Evolutionary conservation across 1,140 invertebrate genomes (phyloP), one percentile per base, ranked within the genome.

Genomic region (Copidosoma floridanum): DNA sequence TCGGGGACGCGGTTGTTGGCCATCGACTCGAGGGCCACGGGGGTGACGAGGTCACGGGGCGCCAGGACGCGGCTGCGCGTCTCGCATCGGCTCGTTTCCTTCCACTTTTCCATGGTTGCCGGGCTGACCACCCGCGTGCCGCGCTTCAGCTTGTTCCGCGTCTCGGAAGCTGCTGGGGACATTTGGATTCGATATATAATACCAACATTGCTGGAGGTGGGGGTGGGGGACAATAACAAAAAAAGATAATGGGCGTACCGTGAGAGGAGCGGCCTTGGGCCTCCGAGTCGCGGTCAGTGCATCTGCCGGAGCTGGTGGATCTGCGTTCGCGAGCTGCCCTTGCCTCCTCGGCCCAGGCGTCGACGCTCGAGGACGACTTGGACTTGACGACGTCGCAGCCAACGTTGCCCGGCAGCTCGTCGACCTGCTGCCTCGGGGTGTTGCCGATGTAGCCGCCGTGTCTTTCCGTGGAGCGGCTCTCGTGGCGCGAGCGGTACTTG

Each of bases 301-400:
- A 68, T 43, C 69, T 61, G 61, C 68, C 61, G 38, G 64, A 69
- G 53, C 70, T 71, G 1, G 70, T 70, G 8, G 67, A 67, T 18
- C 70, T 55, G 29, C 68, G 62, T 20, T 68, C 66, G 32, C 66
- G 68, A 48, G 54, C 57, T 40, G 61, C 69, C 12, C 64, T 44
- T 4, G 70, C 67, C 20, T 70, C 65, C 37, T 71, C 66, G 21
- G 73, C 71, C 71, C 73, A 76, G 18, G 68, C 66, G 55, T 73
- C 70, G 14, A 76, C 75, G 37, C 73, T 76, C 10, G 73, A 73
- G 12, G 72, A 69, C 26, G 77, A 76, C 14, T 66, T 71, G 7
- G 75, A 76, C 53, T 73, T 76, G 46, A 69, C 70, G 23, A 73
- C 61, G 67, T 61, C 55, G 14, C 23, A 54, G 23, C 11, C 48